A percentile compares a stretch with the other conserved stretches of the same genome.
These are phyloP conservation scores for Sitobion miscanthi DNA, from an alignment of 1,140 invertebrate species.

Conservation along the genomic window DNA sequence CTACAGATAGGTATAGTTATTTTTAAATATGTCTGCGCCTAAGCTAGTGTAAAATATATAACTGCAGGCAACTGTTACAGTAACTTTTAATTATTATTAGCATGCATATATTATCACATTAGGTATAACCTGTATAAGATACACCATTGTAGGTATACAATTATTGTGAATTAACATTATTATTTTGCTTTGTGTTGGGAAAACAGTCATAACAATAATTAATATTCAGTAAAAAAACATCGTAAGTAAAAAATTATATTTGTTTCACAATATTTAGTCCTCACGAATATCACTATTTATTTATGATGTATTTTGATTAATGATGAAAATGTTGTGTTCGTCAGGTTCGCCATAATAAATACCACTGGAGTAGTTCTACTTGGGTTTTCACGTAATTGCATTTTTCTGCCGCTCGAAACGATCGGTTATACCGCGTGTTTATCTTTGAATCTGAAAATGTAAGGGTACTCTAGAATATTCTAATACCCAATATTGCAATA, in stretches of 20 bases:
- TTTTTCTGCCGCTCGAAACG: neutral
- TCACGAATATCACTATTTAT: neutral
- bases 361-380: neutral
- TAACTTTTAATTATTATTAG: no score
- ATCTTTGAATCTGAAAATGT: slow-evolving; percentile 34
- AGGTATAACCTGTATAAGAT: no score
- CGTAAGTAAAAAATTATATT: neutral
- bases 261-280: neutral
- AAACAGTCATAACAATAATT: neutral
- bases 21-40: no score
- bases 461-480: slow-evolving; percentile 35
- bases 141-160: no score
- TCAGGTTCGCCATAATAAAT: neutral
- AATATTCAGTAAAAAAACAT: neutral
- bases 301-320: neutral
- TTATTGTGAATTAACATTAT: no score
- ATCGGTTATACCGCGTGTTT: slow-evolving; percentile 27
- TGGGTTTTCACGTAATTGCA: neutral
- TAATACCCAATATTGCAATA: slow-evolving; percentile 35
- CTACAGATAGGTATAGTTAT: no score
- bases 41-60: no score
- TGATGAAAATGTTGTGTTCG: neutral
- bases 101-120: no score
- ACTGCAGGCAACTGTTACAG: no score
- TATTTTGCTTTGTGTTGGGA: neutral